Conservation (phyloP, 2,797 vertebrate genomes). For the Neomorphus geoffroyi region DNA sequence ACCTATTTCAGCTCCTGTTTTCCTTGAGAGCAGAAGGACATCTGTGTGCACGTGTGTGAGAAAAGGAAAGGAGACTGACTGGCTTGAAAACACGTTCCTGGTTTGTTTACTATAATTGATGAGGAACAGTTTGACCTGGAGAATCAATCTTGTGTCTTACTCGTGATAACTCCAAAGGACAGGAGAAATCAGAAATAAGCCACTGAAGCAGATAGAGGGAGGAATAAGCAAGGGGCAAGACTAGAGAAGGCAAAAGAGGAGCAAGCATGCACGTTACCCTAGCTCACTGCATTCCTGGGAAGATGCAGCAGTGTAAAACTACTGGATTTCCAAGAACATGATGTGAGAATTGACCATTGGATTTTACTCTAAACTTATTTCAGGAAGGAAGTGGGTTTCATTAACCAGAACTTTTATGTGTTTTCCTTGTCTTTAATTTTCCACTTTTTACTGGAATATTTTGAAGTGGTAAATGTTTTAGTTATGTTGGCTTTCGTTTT, state of each 20-base stretch:
- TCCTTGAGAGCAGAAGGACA: slow-evolving; percentile 27
- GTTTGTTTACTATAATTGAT: slow-evolving; percentile 67
- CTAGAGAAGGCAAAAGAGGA: background rate
- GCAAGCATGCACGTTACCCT: background rate
- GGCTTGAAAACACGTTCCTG: slow-evolving; percentile 40
- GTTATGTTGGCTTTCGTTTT: background rate
- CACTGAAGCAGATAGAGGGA: background rate
- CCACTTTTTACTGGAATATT: background rate
- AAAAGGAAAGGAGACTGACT: slow-evolving; percentile 17
- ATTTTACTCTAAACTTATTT: background rate
- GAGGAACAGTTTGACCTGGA: slow-evolving; percentile 53
- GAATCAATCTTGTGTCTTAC: slow-evolving; percentile 64
- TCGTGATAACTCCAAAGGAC: slow-evolving; percentile 55
- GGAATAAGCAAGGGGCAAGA: background rate
- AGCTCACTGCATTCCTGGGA: background rate
- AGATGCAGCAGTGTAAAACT: background rate
- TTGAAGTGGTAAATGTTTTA: background rate
- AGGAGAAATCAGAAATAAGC: slow-evolving; percentile 47
- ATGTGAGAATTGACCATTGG: background rate
- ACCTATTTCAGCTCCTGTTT: background rate
- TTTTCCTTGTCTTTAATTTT: background rate
- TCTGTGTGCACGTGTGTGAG: background rate
- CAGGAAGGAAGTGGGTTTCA: background rate
- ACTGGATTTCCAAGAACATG: background rate
- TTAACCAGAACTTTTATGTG: background rate